Percentiles rank a stretch among this genome's conserved stretches.
phyloP scores from a whole-genome alignment of 1,140 invertebrate genomes.

The Copidosoma floridanum region DNA sequence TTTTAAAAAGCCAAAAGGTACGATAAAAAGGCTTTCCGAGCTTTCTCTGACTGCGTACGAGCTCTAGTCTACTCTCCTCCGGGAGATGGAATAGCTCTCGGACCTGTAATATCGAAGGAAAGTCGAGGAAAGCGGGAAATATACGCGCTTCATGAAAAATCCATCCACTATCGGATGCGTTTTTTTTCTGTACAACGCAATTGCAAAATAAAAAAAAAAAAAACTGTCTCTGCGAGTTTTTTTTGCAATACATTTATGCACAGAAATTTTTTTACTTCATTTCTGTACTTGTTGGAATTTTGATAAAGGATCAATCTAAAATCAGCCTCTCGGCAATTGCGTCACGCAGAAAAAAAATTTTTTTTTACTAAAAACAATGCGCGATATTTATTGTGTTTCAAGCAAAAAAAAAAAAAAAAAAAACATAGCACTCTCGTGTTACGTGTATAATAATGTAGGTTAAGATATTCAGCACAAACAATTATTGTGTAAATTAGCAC shows the following conservation, averaged over 20 bases:
- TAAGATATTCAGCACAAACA: constrained; percentile 2
- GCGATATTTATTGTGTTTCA: no score
- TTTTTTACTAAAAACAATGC: no score
- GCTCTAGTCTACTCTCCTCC: constrained; percentile 19
- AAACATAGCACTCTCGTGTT: neutral
- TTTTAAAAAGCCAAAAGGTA: constrained; percentile 21
- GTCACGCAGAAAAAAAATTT: no score
- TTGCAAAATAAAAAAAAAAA: no score
- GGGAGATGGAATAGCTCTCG: constrained; percentile 4
- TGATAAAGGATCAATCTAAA: no score
- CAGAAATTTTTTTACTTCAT: no score
- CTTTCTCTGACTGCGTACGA: constrained; percentile 5
- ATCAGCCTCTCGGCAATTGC: no score
- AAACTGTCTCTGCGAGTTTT: no score
- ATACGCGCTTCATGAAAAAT: constrained; percentile 9
- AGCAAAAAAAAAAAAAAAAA: neutral
- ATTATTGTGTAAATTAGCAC: constrained; percentile 14
- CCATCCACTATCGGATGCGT: neutral
- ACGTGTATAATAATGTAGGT: constrained; percentile 12
- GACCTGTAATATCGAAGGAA: constrained; percentile 18
- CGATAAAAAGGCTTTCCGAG: constrained; percentile 18
- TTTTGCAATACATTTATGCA: no score
- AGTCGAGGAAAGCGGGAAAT: constrained; percentile 15
- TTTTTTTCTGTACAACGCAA: no score
- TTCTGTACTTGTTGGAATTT: no score